Percentiles rank a stretch among this genome's conserved stretches.
Conservation (phyloP, 2,797 vertebrate genomes). For the Pempheris klunzingeri region DNA sequence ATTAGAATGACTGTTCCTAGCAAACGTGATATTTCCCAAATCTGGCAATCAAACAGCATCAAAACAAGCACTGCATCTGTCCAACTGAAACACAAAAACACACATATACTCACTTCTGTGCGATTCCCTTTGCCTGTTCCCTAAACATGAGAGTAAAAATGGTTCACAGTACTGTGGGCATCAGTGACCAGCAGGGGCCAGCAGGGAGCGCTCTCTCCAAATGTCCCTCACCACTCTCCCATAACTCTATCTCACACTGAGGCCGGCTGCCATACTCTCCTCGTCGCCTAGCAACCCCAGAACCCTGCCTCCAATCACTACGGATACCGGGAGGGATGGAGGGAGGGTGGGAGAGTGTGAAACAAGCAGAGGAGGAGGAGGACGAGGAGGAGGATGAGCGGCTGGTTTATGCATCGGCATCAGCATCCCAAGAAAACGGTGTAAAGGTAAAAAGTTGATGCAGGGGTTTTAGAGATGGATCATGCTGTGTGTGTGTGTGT, state of each 20-base stretch:
- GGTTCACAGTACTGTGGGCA: too few species aligned
- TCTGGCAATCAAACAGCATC: neutral
- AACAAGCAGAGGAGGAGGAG: conserved; percentile 20
- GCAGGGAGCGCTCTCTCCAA: conserved; percentile 70
- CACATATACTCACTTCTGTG: conserved; percentile 37
- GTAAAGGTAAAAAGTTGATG: conserved; percentile 39
- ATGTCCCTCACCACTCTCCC: conserved; percentile 37
- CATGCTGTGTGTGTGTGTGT: too few species aligned
- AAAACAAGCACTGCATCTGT: neutral
- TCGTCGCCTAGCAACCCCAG: conserved; percentile 83
- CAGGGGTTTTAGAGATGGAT: conserved; percentile 38
- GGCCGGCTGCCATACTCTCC: conserved; percentile 71
- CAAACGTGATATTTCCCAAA: conserved; percentile 1
- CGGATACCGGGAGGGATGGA: conserved; percentile 79
- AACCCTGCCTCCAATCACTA: conserved; percentile 84
- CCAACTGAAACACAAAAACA: conserved; percentile 14
- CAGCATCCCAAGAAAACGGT: conserved; percentile 58
- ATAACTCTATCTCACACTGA: conserved; percentile 48
- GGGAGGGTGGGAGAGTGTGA: conserved; percentile 64
- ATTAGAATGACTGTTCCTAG: conserved; percentile 3
- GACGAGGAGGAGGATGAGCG: conserved; percentile 18
- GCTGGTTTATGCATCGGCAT: conserved; percentile 39
- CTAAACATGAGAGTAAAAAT: conserved; percentile 33
- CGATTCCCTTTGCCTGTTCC: conserved; percentile 35
- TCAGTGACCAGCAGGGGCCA: conserved; percentile 37